Evolutionary conservation across 2,888 invertebrate genomes (phyloP).

Genomic region (Drosophila borborema): DNA sequence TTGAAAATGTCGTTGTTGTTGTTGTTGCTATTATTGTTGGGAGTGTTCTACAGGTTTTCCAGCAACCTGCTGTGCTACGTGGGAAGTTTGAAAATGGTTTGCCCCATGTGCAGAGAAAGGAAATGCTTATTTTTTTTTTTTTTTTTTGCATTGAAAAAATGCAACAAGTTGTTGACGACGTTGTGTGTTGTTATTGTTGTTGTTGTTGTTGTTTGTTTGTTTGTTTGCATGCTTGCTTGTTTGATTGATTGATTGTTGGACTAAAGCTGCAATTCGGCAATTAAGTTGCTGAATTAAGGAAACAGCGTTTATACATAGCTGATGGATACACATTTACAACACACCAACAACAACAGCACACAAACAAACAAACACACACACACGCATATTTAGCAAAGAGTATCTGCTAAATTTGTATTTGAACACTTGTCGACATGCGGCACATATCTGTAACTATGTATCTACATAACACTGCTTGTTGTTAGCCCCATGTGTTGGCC

Average conservation of each 20-base stretch:
- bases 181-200: conserved; percentile 15
- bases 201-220: conserved; percentile 4
- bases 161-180: conserved; percentile 26
- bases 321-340: conserved; percentile 34
- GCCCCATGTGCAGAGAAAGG: conserved; percentile 33
- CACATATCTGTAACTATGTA: conserved; percentile 36
- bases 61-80: conserved; percentile 59
- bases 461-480: conserved; percentile 24
- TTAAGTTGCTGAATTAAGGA: conserved; percentile 66
- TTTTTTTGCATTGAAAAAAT: conserved; percentile 39
- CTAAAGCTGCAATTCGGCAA: conserved; percentile 62
- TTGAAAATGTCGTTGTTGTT: conserved; percentile 51
- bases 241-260: conserved; percentile 59
- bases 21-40: conserved; percentile 1
- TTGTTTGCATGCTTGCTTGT: conserved; percentile 22
- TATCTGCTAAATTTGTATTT: conserved; percentile 36
- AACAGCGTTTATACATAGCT: conserved; percentile 50
- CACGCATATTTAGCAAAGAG: not conserved
- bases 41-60: conserved; percentile 68
- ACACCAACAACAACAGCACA: not conserved
- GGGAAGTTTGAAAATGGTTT: conserved; percentile 50
- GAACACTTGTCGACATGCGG: conserved; percentile 49
- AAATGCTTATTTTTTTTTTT: conserved; percentile 43
- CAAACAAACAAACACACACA: not conserved
- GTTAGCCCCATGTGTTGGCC: conserved; percentile 33